Evolutionary conservation across 1,140 invertebrate genomes (phyloP).

Genomic region (Protaetia brevitarsis): DNA sequence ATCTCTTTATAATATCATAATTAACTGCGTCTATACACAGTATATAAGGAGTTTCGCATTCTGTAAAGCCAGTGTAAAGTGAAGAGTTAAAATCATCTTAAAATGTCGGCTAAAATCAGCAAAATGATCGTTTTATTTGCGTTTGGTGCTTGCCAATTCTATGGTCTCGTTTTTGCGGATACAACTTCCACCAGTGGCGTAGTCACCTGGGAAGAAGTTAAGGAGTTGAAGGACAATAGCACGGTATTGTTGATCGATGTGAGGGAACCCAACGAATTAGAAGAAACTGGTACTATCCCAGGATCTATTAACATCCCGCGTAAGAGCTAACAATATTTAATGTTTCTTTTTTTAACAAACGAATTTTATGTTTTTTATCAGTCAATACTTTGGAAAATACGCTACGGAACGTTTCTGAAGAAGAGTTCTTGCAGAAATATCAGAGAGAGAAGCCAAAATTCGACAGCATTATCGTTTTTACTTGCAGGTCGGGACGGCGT

Average conservation of each 20-base stretch:
- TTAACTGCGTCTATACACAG: too few relatives aligned
- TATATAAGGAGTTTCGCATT: too few relatives aligned
- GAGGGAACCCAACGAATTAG: slow-evolving; percentile 61
- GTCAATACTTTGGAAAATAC: slow-evolving; percentile 42
- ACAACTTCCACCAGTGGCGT: too few relatives aligned
- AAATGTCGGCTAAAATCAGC: too few relatives aligned
- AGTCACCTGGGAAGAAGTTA: slow-evolving; percentile 46
- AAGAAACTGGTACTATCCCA: slow-evolving; percentile 63
- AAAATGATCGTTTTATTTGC: too few relatives aligned
- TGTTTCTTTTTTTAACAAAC: neutral
- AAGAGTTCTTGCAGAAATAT: slow-evolving; percentile 44
- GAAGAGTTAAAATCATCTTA: too few relatives aligned
- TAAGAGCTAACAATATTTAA: neutral
- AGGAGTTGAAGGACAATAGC: slow-evolving; percentile 46
- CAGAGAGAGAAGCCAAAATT: slow-evolving; percentile 44
- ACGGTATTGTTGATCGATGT: slow-evolving; percentile 61
- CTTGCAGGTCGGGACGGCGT: slow-evolving; percentile 50
- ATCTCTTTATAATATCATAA: too few relatives aligned
- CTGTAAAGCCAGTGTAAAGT: too few relatives aligned
- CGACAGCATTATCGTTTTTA: slow-evolving; percentile 49
- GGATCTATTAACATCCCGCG: slow-evolving; percentile 59
- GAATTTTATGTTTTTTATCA: slow-evolving; percentile 5
- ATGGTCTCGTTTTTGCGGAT: too few relatives aligned
- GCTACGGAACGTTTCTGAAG: slow-evolving; percentile 39
- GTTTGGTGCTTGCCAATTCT: too few relatives aligned